A percentile compares a stretch with the other conserved stretches of the same genome.
phyloP scores from a whole-genome alignment of 2,888 invertebrate species.

The Pelosia muscerda region DNA sequence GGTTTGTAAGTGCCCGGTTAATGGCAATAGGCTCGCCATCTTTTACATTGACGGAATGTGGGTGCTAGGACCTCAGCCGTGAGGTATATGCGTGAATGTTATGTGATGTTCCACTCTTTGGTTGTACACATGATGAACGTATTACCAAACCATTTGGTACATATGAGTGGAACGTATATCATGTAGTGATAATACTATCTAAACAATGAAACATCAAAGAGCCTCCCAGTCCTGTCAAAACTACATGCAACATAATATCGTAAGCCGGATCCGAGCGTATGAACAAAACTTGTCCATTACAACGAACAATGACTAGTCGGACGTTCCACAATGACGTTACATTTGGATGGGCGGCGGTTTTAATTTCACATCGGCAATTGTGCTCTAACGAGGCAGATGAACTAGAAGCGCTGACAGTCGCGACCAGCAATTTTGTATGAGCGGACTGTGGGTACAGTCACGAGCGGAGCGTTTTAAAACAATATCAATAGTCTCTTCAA shows the following conservation, averaged over 20 bases:
- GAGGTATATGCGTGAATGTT: too few species aligned
- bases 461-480: slow-evolving; percentile 53
- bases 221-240: slow-evolving; percentile 13
- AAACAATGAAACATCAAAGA: slow-evolving; percentile 1
- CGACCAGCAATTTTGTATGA: slow-evolving; percentile 74
- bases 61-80: too few species aligned
- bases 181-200: too few species aligned
- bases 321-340: slow-evolving; percentile 49
- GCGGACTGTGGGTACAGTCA: slow-evolving; percentile 35
- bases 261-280: slow-evolving; percentile 9
- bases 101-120: too few species aligned
- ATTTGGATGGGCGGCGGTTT: slow-evolving; percentile 69
- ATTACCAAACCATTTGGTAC: too few species aligned
- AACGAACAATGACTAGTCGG: slow-evolving; percentile 47
- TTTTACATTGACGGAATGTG: too few species aligned
- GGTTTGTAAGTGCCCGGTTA: too few species aligned
- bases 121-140: too few species aligned
- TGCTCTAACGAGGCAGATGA: slow-evolving; percentile 81
- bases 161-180: too few species aligned
- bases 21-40: too few species aligned
- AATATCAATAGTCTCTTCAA: neutral
- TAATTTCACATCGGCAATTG: slow-evolving; percentile 79
- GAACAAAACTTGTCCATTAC: slow-evolving; percentile 31
- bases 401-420: slow-evolving; percentile 83
- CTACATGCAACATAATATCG: slow-evolving; percentile 19